Percentiles rank a stretch among this genome's conserved stretches.
These are phyloP conservation scores for Protodeltote pygarga DNA, from an alignment of 2,888 invertebrate genomes.

Conservation along the genomic window DNA sequence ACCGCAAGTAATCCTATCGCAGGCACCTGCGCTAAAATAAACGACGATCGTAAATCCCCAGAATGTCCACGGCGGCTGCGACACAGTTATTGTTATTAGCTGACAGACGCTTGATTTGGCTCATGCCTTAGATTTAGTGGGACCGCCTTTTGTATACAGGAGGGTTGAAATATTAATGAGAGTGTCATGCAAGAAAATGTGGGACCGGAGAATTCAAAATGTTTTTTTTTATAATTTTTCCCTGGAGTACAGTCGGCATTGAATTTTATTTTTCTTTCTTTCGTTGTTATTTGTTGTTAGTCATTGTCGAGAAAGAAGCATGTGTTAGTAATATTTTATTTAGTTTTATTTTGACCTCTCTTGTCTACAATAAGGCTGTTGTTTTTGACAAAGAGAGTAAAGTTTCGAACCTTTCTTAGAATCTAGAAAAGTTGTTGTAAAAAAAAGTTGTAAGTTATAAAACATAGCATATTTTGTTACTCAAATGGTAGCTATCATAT, in stretches of 20 bases:
- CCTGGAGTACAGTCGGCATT: no score
- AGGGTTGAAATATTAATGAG: constrained; percentile 27
- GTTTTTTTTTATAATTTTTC: no score
- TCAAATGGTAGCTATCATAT: no score
- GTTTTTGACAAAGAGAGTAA: no score
- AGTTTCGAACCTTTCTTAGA: no score
- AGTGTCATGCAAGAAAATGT: constrained; percentile 6
- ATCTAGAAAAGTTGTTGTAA: no score
- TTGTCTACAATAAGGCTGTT: not conserved
- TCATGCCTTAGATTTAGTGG: constrained; percentile 40
- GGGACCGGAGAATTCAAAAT: not conserved
- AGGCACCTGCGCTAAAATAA: constrained; percentile 63
- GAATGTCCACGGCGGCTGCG: constrained; percentile 50
- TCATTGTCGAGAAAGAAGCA: no score
- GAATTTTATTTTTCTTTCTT: no score
- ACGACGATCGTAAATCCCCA: constrained; percentile 64
- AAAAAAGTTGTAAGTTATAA: no score
- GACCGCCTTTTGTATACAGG: constrained; percentile 27
- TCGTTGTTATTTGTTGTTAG: not conserved
- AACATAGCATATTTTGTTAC: no score
- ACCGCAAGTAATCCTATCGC: constrained; percentile 65
- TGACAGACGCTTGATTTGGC: constrained; percentile 59
- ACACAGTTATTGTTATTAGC: constrained; percentile 62
- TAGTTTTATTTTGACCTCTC: constrained; percentile 30
- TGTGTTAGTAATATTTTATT: constrained; percentile 42